Conservation (phyloP, 1,140 invertebrate species). For the Camponotus pennsylvanicus region DNA sequence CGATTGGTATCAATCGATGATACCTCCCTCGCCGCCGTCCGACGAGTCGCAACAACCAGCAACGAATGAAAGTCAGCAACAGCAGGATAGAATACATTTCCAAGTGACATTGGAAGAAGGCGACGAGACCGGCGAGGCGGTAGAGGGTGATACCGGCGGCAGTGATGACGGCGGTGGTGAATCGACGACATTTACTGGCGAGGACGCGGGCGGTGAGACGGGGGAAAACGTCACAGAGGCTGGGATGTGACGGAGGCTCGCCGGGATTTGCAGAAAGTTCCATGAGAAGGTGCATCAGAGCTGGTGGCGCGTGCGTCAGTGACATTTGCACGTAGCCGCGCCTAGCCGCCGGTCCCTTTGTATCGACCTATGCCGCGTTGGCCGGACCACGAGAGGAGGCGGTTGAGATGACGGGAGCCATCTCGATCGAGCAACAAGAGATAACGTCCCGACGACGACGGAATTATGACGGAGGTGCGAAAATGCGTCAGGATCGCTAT, state of each 20-base stretch:
- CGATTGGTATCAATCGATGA: slow-evolving; percentile 98
- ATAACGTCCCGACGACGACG: slow-evolving; percentile 35
- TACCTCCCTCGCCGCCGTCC: slow-evolving; percentile 91
- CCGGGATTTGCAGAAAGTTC: slow-evolving; percentile 94
- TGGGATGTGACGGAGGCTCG: slow-evolving; percentile 95
- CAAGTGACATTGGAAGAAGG: slow-evolving; percentile 95
- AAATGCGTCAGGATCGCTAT: slow-evolving; percentile 20
- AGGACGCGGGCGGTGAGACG: slow-evolving; percentile 79
- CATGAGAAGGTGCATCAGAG: slow-evolving; percentile 93
- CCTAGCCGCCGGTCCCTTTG: slow-evolving; percentile 60
- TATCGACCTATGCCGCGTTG: slow-evolving; percentile 67
- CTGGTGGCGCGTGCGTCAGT: slow-evolving; percentile 92
- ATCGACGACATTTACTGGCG: slow-evolving; percentile 88
- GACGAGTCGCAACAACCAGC: slow-evolving; percentile 87
- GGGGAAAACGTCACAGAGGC: slow-evolving; percentile 86
- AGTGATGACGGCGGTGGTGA: slow-evolving; percentile 64
- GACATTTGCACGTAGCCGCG: slow-evolving; percentile 76
- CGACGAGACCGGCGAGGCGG: slow-evolving; percentile 89
- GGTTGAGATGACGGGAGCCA: slow-evolving; percentile 30
- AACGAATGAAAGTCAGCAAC: slow-evolving; percentile 77
- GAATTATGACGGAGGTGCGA: slow-evolving; percentile 3
- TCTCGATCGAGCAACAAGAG: slow-evolving; percentile 3
- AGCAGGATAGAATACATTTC: slow-evolving; percentile 83
- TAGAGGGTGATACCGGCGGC: slow-evolving; percentile 73
- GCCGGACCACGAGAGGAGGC: slow-evolving; percentile 30